These are phyloP conservation scores for Varanus komodoensis DNA, from an alignment of 2,113 vertebrate species.

Conservation along the genomic window DNA sequence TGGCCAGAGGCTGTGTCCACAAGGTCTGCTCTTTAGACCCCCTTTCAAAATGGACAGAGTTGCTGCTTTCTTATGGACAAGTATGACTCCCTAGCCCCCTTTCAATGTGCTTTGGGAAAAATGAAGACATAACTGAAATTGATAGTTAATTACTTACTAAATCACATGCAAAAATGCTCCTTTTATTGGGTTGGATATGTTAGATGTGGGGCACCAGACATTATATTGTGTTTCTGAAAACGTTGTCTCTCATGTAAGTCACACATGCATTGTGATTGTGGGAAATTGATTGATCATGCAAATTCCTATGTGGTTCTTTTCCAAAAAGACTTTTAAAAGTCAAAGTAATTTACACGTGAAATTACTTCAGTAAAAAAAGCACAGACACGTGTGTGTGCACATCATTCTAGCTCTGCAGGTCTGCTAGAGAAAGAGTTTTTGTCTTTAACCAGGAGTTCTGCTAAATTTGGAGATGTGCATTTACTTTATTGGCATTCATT, in stretches of 20 bases:
- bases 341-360: background rate
- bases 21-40: no score
- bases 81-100: no score
- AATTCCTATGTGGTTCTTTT: no score
- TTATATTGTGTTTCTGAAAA: background rate
- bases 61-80: no score
- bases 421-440: background rate
- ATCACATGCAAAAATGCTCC: no score
- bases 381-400: no score
- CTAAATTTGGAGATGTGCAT: background rate
- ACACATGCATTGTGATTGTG: background rate
- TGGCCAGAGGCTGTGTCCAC: no score
- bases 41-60: no score
- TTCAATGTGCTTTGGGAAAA: no score
- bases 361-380: background rate
- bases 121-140: no score
- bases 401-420: background rate
- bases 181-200: background rate
- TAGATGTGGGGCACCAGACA: background rate
- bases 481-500: background rate
- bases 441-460: background rate
- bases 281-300: background rate
- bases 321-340: background rate
- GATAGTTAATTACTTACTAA: no score
- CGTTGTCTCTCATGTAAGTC: no score